These are phyloP conservation scores for Epizoanthus rinbou DNA, from an alignment of 92 coral and sea anemone species.

Conservation along the genomic window DNA sequence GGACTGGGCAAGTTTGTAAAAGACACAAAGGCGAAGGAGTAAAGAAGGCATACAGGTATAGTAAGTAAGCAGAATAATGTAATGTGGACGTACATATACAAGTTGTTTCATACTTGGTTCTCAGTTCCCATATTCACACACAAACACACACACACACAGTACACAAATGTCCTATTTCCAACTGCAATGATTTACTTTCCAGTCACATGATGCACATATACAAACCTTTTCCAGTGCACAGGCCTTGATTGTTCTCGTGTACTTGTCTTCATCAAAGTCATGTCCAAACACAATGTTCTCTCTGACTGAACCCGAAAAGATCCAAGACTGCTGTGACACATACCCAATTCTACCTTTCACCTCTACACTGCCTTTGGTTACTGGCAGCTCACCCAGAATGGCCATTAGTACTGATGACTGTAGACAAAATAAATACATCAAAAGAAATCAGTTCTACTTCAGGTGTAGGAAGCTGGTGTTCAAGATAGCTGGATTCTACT, in stretches of 20 bases:
- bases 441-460: background rate
- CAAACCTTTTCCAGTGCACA: conserved; percentile 93
- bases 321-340: conserved; percentile 95
- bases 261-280: conserved; percentile 68
- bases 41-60: no score
- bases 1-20: no score
- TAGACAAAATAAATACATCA: conserved; percentile 7
- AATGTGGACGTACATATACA: no score
- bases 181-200: background rate
- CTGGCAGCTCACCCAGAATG: conserved; percentile 82
- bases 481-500: no score
- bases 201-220: background rate
- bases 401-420: conserved; percentile 90
- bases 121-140: no score
- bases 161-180: background rate
- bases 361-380: conserved; percentile 66
- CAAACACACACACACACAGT: no score
- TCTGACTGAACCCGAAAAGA: conserved; percentile 88
- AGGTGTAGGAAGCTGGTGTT: no score
- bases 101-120: no score
- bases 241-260: conserved; percentile 66
- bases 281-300: conserved; percentile 94
- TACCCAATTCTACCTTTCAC: conserved; percentile 83
- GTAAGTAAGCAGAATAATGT: no score
- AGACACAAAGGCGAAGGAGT: no score